Evolutionary conservation across 2,797 vertebrate genomes (phyloP).

Genomic region (Alcedo atthis): DNA sequence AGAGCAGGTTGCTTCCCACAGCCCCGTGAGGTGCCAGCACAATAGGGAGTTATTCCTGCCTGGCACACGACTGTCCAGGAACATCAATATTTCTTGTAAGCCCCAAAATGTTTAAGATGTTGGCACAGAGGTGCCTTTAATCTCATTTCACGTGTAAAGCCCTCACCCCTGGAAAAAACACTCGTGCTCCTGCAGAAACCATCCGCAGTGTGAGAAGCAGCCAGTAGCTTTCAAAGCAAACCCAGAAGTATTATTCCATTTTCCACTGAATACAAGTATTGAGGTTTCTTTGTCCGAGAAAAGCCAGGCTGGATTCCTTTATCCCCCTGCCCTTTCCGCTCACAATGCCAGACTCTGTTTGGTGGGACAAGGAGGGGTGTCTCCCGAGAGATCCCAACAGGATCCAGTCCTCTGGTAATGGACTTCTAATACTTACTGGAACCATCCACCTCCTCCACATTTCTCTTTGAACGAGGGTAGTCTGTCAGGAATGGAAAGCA

Average conservation of each 20-base stretch:
- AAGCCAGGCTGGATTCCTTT: conserved; percentile 44
- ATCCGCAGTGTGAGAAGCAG: background rate
- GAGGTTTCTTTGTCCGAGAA: conserved; percentile 59
- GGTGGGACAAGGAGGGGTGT: conserved; percentile 22
- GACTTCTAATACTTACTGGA: conserved; percentile 46
- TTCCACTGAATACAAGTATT: conserved; percentile 31
- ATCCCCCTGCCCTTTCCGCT: conserved; percentile 20
- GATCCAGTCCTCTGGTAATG: conserved; percentile 64
- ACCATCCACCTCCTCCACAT: conserved; percentile 66
- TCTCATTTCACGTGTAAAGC: background rate
- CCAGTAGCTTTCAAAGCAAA: conserved; percentile 23
- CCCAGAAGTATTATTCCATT: conserved; percentile 6
- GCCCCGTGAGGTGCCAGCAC: background rate
- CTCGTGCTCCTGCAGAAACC: background rate
- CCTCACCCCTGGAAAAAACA: background rate
- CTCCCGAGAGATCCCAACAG: conserved; percentile 50
- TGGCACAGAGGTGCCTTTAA: conserved; percentile 15
- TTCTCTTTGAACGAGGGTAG: conserved; percentile 81
- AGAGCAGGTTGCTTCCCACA: background rate
- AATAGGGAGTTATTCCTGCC: background rate
- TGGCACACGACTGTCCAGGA: background rate
- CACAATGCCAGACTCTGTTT: conserved; percentile 57
- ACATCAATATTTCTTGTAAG: background rate
- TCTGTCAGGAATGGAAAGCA: conserved; percentile 86
- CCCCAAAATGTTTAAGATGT: background rate